A percentile compares a stretch with the other conserved stretches of the same genome.
These are phyloP conservation scores for Emmelina monodactyla DNA, from an alignment of 2,888 invertebrate genomes.

Conservation along the genomic window DNA sequence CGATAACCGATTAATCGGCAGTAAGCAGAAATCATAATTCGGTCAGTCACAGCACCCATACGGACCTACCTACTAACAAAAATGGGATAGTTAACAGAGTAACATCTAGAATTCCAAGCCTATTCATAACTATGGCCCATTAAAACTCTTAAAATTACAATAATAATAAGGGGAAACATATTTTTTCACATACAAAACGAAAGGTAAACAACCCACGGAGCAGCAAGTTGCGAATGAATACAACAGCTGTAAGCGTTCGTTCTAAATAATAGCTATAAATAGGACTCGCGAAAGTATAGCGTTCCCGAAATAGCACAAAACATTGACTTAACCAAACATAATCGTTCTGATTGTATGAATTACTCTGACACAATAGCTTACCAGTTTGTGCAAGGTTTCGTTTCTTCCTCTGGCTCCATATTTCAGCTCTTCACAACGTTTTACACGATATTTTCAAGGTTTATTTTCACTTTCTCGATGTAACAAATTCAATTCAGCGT, in stretches of 20 bases:
- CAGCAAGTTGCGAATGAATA: too few relatives aligned
- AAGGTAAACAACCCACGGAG: conserved; percentile 45
- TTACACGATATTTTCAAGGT: not conserved
- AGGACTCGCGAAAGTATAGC: conserved; percentile 34
- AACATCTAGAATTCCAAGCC: too few relatives aligned
- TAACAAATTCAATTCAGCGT: not conserved
- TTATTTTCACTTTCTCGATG: not conserved
- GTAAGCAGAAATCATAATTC: too few relatives aligned
- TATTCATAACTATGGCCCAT: too few relatives aligned
- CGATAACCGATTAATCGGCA: too few relatives aligned
- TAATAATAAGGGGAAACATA: not conserved
- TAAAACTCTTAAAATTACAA: too few relatives aligned
- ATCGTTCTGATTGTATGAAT: not conserved
- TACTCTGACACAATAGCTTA: not conserved
- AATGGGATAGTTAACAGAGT: too few relatives aligned
- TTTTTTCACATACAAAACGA: conserved; percentile 5
- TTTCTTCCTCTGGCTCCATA: not conserved
- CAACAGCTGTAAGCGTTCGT: conserved; percentile 35
- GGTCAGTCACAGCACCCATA: too few relatives aligned
- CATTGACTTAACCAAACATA: not conserved
- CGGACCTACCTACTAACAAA: too few relatives aligned
- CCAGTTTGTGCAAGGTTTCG: not conserved
- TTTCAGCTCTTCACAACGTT: not conserved
- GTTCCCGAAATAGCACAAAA: not conserved
- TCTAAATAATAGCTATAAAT: conserved; percentile 53